Conservation (phyloP, 2,888 invertebrate genomes). For the Euspilapteryx auroguttella region DNA sequence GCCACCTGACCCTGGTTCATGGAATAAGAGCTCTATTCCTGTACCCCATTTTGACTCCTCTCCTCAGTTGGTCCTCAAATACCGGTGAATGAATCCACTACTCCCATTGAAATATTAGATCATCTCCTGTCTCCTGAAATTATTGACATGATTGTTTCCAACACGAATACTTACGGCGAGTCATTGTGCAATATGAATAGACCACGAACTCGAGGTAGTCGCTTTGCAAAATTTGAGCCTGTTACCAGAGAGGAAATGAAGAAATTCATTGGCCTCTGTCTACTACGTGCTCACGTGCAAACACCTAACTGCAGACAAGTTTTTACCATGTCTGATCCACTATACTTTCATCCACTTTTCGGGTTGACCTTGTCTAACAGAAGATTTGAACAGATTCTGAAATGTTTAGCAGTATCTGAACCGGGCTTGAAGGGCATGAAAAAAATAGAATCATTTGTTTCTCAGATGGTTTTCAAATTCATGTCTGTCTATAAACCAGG, state of each 20-base stretch:
- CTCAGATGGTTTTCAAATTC: neutral
- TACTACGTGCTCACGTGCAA: constrained; percentile 1
- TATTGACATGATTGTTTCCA: neutral
- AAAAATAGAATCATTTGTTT: constrained; percentile 1
- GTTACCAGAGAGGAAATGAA: constrained; percentile 2
- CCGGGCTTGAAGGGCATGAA: neutral
- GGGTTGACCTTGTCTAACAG: constrained; percentile 1
- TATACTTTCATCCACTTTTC: constrained; percentile 4
- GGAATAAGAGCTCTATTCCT: no score
- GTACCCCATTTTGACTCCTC: neutral
- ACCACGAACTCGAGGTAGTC: no score
- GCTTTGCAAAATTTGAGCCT: no score
- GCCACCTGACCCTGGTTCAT: no score
- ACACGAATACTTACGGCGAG: neutral
- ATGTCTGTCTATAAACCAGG: neutral
- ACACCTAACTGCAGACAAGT: neutral
- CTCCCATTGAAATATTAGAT: neutral
- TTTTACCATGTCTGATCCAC: constrained; percentile 1
- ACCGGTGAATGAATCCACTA: neutral
- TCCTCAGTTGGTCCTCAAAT: neutral
- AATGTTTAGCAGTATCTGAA: constrained; percentile 2
- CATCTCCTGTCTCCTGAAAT: neutral
- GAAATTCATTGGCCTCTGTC: constrained; percentile 3
- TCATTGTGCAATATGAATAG: neutral
- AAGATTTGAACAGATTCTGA: constrained; percentile 1